Percentiles rank a stretch among this genome's conserved stretches.
phyloP scores from a whole-genome alignment of 1,140 invertebrate genomes.

The Calliopsis andreniformis region DNA sequence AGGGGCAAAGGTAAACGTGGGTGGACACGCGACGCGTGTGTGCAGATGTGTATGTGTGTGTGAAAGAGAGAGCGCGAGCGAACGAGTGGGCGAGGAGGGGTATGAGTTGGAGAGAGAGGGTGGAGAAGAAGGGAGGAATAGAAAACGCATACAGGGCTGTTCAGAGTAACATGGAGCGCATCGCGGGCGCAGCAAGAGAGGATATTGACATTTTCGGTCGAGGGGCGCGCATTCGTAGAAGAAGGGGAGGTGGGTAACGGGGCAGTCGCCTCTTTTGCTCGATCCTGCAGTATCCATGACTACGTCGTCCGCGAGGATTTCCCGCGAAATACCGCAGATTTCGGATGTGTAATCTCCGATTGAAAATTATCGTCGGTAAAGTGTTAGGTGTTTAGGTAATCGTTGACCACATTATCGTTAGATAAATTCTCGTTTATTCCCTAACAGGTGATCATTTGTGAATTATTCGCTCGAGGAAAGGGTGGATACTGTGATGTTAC shows the following conservation, averaged over 20 bases:
- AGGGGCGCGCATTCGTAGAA: conserved; percentile 66
- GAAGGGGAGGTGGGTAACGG: conserved; percentile 58
- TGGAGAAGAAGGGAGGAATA: conserved; percentile 19
- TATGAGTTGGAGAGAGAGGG: not conserved
- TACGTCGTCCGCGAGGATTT: conserved; percentile 68
- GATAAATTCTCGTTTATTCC: not conserved
- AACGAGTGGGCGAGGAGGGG: not conserved
- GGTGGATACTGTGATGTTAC: conserved; percentile 53
- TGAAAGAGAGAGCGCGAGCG: conserved; percentile 38
- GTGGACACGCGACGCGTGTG: too few relatives aligned
- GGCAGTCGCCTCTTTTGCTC: conserved; percentile 63
- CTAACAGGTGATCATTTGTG: conserved; percentile 12
- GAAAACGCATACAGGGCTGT: conserved; percentile 49
- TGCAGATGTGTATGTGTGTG: too few relatives aligned
- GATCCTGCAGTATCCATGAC: conserved; percentile 72
- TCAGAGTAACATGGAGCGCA: conserved; percentile 59
- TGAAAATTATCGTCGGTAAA: conserved; percentile 17
- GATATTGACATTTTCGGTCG: conserved; percentile 80
- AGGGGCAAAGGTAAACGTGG: conserved; percentile 40
- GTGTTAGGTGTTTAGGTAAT: not conserved
- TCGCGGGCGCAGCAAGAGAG: conserved; percentile 71
- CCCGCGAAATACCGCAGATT: conserved; percentile 60
- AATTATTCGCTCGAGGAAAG: conserved; percentile 45
- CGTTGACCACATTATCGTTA: not conserved
- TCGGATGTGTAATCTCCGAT: conserved; percentile 40